Evolutionary conservation across 2,113 vertebrate species (phyloP).

Genomic region (Progne subis): DNA sequence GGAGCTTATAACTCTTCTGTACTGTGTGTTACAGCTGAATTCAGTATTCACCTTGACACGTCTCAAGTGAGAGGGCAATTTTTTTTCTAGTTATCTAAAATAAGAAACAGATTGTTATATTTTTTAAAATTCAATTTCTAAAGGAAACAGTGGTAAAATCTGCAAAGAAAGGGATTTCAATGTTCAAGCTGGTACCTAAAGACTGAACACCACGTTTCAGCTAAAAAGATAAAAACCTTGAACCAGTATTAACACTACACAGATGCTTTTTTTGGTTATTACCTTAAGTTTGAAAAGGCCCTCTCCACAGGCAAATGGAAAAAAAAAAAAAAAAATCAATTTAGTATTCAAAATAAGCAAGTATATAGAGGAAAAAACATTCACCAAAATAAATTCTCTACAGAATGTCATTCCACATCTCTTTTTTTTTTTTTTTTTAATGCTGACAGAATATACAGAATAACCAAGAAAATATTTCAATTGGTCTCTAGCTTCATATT

Average conservation of each 20-base stretch:
- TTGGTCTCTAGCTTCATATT: neutral
- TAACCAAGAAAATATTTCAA: neutral
- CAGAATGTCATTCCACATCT: neutral
- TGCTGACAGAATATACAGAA: neutral
- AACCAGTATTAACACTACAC: neutral
- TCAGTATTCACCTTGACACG: neutral
- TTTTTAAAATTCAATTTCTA: neutral
- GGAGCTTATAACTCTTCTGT: neutral
- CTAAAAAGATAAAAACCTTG: neutral
- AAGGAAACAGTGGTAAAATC: neutral
- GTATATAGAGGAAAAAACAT: neutral
- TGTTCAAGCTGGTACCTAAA: neutral
- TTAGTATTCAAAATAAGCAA: neutral
- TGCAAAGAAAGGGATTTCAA: neutral
- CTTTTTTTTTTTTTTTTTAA: neutral
- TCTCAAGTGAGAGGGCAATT: neutral
- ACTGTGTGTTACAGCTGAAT: neutral
- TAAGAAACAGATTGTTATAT: neutral
- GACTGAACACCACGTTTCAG: neutral
- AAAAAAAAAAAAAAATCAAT: neutral
- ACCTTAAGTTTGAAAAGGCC: neutral
- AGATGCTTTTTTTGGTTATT: neutral
- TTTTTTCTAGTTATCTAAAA: neutral
- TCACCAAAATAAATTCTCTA: neutral
- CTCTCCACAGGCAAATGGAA: neutral